Conservation (phyloP, 2,797 vertebrate species). For the Tragelaphus oryx region DNA sequence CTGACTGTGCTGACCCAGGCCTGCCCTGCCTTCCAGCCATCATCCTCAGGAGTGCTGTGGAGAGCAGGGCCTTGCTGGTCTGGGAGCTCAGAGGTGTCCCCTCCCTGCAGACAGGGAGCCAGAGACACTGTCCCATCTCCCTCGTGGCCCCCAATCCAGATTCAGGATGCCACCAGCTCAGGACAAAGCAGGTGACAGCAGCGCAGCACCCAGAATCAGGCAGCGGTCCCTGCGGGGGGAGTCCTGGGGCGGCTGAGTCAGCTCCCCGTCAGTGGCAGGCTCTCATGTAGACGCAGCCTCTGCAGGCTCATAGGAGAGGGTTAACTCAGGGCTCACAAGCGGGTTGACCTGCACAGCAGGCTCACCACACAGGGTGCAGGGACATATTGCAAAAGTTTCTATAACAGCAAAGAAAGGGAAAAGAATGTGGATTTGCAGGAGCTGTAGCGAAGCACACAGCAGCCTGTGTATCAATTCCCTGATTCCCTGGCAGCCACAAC, state of each 20-base stretch:
- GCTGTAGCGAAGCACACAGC: rapidly evolving
- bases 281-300: rapidly evolving
- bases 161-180: background rate
- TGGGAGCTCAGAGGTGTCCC: background rate
- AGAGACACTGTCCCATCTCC: background rate
- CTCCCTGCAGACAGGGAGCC: background rate
- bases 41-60: background rate
- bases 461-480: background rate
- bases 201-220: background rate
- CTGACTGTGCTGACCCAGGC: background rate
- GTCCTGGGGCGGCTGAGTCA: rapidly evolving
- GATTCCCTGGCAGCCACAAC: rapidly evolving
- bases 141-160: background rate
- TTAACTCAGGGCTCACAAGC: background rate
- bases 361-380: background rate
- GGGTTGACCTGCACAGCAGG: rapidly evolving
- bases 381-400: background rate
- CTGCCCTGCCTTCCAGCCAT: background rate
- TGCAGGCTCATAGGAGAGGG: background rate
- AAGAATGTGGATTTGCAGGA: rapidly evolving
- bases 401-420: background rate
- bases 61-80: background rate
- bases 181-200: background rate
- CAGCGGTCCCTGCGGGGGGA: rapidly evolving
- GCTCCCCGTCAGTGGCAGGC: background rate